These are phyloP conservation scores for Mesochorus sp. DNA, from an alignment of 2,888 invertebrate species.

Conservation along the genomic window DNA sequence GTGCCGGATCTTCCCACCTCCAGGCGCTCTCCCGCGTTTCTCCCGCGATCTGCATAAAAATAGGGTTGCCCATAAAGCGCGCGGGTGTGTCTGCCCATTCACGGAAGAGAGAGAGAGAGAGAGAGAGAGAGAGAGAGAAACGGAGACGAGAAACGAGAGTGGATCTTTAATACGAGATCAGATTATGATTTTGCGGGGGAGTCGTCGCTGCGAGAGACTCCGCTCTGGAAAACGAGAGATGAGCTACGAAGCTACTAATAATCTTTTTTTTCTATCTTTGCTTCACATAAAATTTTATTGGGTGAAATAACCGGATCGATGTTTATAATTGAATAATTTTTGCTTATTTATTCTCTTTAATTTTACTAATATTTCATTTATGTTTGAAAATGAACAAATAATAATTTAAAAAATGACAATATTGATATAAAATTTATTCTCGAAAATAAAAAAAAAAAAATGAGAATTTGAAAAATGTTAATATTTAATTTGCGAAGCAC, in stretches of 20 bases:
- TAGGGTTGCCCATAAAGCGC: constrained; percentile 69
- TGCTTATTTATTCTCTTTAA: too few relatives aligned
- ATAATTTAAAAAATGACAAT: too few relatives aligned
- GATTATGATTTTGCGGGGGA: constrained; percentile 80
- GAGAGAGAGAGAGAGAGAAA: constrained; percentile 57
- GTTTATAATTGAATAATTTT: too few relatives aligned
- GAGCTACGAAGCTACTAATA: background rate
- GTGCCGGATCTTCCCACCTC: constrained; percentile 77
- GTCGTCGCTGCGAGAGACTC: constrained; percentile 57
- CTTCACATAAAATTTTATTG: too few relatives aligned
- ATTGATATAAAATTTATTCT: too few relatives aligned
- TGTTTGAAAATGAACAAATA: too few relatives aligned
- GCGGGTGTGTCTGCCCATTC: background rate
- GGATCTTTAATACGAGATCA: constrained; percentile 80
- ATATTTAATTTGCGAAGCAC: too few relatives aligned
- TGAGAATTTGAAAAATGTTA: too few relatives aligned
- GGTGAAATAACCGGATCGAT: too few relatives aligned
- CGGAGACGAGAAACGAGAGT: constrained; percentile 65
- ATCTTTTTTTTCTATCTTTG: constrained; percentile 4
- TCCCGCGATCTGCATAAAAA: constrained; percentile 81
- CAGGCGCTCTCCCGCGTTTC: constrained; percentile 73
- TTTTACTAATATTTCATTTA: too few relatives aligned
- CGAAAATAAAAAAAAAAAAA: too few relatives aligned
- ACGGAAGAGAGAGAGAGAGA: constrained; percentile 21
- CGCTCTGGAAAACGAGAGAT: constrained; percentile 1